Conservation (phyloP, 2,113 vertebrate genomes). For the Chitala chitala region DNA sequence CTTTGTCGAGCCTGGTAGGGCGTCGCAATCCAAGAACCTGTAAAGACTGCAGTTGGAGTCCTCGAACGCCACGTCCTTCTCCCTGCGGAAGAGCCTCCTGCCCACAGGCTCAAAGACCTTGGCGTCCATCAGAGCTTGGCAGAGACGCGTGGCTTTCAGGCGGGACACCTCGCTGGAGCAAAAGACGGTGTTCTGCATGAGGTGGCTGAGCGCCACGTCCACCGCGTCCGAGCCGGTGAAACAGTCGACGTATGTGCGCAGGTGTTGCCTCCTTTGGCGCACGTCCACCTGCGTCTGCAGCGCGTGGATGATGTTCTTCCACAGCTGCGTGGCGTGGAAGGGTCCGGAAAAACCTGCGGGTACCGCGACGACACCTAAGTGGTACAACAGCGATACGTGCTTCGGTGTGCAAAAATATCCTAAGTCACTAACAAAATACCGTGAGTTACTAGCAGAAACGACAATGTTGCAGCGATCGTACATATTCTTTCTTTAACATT, state of each 20-base stretch:
- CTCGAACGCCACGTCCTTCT: slow-evolving; percentile 70
- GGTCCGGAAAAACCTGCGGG: slow-evolving; percentile 57
- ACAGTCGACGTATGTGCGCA: slow-evolving; percentile 63
- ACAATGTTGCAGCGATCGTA: too few relatives aligned
- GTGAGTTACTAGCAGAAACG: too few relatives aligned
- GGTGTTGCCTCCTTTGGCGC: slow-evolving; percentile 60
- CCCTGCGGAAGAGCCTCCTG: slow-evolving; percentile 66
- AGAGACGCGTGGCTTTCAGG: slow-evolving; percentile 72
- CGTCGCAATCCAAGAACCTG: slow-evolving; percentile 61
- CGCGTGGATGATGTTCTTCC: slow-evolving; percentile 73
- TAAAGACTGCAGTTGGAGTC: slow-evolving; percentile 72
- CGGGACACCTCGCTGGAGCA: slow-evolving; percentile 71
- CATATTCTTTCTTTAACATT: too few relatives aligned
- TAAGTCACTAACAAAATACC: too few relatives aligned
- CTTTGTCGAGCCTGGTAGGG: slow-evolving; percentile 28
- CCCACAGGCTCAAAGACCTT: slow-evolving; percentile 74
- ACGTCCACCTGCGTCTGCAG: slow-evolving; percentile 72
- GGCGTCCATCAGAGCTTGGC: slow-evolving; percentile 78
- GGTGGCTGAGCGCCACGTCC: slow-evolving; percentile 71
- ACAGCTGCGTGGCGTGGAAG: slow-evolving; percentile 76
- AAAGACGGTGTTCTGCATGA: slow-evolving; percentile 77
- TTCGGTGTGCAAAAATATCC: too few relatives aligned
- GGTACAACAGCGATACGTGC: too few relatives aligned
- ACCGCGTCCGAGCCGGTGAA: slow-evolving; percentile 75
- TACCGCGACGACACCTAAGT: too few relatives aligned